A percentile compares a stretch with the other conserved stretches of the same genome.
Conservation (phyloP, 2,797 vertebrate genomes). For the Phyllotis vaccarum region DNA sequence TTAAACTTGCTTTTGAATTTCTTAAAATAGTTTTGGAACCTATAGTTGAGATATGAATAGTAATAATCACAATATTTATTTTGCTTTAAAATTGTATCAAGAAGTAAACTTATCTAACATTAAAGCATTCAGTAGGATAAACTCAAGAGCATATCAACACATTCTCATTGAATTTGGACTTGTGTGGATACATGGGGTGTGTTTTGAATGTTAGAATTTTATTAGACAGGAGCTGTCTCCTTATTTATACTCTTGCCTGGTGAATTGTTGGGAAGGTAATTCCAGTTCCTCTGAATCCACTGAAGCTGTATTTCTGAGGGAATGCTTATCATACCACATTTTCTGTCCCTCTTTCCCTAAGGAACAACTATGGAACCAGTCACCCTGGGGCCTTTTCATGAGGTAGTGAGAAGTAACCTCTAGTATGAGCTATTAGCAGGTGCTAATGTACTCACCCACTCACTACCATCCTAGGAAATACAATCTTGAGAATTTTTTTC, state of each 20-base stretch:
- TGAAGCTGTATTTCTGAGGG: constrained; percentile 62
- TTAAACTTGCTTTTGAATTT: constrained; percentile 46
- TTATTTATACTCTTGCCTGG: background rate
- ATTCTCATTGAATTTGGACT: background rate
- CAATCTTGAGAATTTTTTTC: background rate
- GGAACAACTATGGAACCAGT: constrained; percentile 21
- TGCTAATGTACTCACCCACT: too few relatives aligned
- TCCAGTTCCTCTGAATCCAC: background rate
- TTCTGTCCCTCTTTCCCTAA: constrained; percentile 61
- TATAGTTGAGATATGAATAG: constrained; percentile 1
- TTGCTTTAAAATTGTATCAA: constrained; percentile 30
- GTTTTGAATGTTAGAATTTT: background rate
- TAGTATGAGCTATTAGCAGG: background rate
- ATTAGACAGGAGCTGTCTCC: background rate
- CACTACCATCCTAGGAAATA: background rate
- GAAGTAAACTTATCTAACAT: background rate
- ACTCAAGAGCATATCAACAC: background rate
- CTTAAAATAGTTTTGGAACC: constrained; percentile 46
- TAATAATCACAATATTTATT: background rate
- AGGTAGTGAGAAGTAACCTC: constrained; percentile 38
- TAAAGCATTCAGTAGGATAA: background rate
- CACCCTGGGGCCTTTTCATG: constrained; percentile 18
- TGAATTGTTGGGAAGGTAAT: background rate
- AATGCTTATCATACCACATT: constrained; percentile 47
- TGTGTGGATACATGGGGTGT: background rate